phyloP scores from a whole-genome alignment of 2,797 vertebrate genomes.

The Falco cherrug region DNA sequence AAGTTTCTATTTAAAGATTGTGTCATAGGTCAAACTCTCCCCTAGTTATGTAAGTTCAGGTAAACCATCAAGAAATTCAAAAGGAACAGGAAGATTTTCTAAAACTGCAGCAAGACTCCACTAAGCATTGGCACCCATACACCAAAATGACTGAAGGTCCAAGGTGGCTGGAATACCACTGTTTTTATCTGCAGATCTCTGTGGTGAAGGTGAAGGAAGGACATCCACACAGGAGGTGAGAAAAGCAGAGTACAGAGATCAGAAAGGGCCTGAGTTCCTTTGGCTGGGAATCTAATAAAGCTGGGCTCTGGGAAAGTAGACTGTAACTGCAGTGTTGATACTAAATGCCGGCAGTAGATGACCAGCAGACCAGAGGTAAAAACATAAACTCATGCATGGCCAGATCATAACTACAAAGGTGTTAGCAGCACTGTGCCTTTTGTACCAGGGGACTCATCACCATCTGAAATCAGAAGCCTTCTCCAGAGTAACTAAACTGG shows the following conservation, averaged over 20 bases:
- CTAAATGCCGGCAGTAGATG: background rate
- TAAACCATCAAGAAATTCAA: background rate
- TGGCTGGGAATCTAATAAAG: background rate
- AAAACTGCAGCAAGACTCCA: background rate
- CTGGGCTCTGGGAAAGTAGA: background rate
- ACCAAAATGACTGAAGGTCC: background rate
- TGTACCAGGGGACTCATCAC: rapidly evolving
- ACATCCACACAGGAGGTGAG: rapidly evolving
- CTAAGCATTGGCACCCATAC: background rate
- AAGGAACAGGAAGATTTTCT: background rate
- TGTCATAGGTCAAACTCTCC: background rate
- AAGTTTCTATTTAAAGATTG: background rate
- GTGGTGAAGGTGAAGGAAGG: background rate
- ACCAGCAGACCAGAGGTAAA: background rate
- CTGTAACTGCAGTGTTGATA: background rate
- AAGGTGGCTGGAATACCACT: background rate
- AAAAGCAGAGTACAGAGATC: background rate
- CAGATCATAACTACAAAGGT: background rate
- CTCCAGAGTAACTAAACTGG: background rate
- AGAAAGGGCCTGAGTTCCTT: background rate
- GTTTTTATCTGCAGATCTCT: background rate
- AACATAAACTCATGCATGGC: background rate
- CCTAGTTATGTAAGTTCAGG: background rate
- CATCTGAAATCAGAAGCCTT: background rate
- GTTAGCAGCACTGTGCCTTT: background rate